A percentile compares a stretch with the other conserved stretches of the same genome.
Evolutionary conservation across 2,113 vertebrate genomes (phyloP).

Genomic region (Dicentrarchus labrax): DNA sequence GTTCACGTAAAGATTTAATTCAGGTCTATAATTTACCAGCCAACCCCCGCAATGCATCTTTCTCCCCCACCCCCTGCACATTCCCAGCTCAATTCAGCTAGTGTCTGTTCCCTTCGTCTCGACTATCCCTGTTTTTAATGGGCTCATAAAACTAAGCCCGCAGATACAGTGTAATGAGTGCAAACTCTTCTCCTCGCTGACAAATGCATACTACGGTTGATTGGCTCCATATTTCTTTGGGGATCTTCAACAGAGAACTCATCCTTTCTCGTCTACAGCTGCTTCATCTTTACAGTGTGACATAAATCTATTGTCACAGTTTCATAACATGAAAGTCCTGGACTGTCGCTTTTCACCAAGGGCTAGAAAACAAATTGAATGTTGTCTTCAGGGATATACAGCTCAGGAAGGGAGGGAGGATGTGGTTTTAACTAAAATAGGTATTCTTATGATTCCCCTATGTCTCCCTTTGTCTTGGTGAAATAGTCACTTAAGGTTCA

Average conservation of each 20-base stretch:
- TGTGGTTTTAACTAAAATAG: conserved; percentile 6
- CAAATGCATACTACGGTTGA: conserved; percentile 35
- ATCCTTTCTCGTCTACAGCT: conserved; percentile 23
- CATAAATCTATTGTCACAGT: conserved; percentile 56
- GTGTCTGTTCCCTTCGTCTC: conserved; percentile 44
- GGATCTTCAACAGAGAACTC: conserved; percentile 34
- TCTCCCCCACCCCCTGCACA: conserved; percentile 1
- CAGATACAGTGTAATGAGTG: conserved; percentile 55
- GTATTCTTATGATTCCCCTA: background rate
- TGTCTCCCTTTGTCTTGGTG: conserved; percentile 5
- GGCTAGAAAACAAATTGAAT: conserved; percentile 32
- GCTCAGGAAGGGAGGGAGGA: conserved; percentile 10
- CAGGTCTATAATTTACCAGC: conserved; percentile 26
- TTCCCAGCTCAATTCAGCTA: conserved; percentile 36
- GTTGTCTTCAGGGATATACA: conserved; percentile 26
- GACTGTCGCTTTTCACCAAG: conserved; percentile 34
- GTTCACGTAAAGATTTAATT: conserved; percentile 7
- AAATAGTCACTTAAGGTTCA: background rate
- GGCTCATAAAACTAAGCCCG: conserved; percentile 56
- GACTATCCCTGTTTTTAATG: conserved; percentile 65
- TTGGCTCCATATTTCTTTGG: conserved; percentile 51
- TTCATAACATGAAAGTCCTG: conserved; percentile 40
- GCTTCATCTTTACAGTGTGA: conserved; percentile 43
- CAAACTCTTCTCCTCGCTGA: conserved; percentile 35
- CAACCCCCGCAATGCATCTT: background rate